Percentiles rank a stretch among this genome's conserved stretches.
phyloP scores from a whole-genome alignment of 2,888 invertebrate species.

The Salpingus planirostris region DNA sequence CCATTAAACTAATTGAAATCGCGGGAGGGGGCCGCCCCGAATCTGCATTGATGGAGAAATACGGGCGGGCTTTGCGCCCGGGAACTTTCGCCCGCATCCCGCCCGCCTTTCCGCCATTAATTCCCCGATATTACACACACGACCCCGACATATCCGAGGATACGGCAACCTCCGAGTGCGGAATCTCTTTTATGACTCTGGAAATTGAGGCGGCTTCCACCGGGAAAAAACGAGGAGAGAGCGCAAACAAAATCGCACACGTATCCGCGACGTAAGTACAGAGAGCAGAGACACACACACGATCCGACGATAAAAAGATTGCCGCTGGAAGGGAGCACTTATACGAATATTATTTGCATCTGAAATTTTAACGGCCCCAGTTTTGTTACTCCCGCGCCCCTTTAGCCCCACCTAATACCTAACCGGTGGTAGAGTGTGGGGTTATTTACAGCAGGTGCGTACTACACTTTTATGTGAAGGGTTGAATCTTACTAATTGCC shows the following conservation, averaged over 20 bases:
- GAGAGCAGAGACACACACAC: slow-evolving; percentile 7
- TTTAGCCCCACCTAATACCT: no score
- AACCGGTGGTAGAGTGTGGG: no score
- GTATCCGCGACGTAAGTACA: neutral
- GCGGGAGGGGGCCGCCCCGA: no score
- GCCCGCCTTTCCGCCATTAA: slow-evolving; percentile 15
- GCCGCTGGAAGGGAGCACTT: slow-evolving; percentile 28
- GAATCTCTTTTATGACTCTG: slow-evolving; percentile 29
- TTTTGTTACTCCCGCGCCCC: no score
- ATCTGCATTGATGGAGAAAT: slow-evolving; percentile 11
- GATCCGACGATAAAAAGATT: slow-evolving; percentile 32
- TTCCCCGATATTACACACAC: slow-evolving; percentile 21
- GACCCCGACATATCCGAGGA: slow-evolving; percentile 20
- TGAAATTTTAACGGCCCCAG: slow-evolving; percentile 28
- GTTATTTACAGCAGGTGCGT: no score
- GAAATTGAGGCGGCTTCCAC: slow-evolving; percentile 25
- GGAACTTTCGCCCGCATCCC: slow-evolving; percentile 1
- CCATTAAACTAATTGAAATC: slow-evolving; percentile 22
- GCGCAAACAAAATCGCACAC: slow-evolving; percentile 21
- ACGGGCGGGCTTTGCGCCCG: slow-evolving; percentile 13
- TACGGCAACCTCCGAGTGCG: slow-evolving; percentile 9
- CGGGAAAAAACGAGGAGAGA: slow-evolving; percentile 23
- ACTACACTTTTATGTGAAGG: no score
- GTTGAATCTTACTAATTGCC: no score
- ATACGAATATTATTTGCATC: slow-evolving; percentile 33